A percentile compares a stretch with the other conserved stretches of the same genome.
Conservation (phyloP, 2,888 invertebrate species). For the Sphecodes monilicornis region DNA sequence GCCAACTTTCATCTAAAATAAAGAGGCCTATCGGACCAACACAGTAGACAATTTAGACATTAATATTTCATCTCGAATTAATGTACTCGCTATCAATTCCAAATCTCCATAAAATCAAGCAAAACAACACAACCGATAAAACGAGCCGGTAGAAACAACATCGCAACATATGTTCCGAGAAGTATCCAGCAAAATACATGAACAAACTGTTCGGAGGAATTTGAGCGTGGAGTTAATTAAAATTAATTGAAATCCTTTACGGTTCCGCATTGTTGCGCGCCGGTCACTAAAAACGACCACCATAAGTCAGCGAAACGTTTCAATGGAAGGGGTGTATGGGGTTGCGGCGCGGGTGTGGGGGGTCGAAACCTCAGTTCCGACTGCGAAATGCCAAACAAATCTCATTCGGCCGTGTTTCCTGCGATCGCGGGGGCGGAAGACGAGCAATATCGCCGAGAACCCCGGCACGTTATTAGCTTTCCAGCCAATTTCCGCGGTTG, state of each 20-base stretch:
- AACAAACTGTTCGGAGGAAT: neutral
- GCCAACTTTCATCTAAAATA: too few relatives aligned
- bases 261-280: neutral
- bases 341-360: neutral
- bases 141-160: neutral
- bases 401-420: conserved; percentile 3
- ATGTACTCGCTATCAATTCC: too few relatives aligned
- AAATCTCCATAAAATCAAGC: neutral
- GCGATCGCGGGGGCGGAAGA: conserved; percentile 1
- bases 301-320: neutral
- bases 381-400: neutral
- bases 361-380: neutral
- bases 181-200: neutral
- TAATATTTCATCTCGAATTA: neutral
- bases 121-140: neutral
- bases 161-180: neutral
- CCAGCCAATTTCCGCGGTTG: conserved; percentile 42
- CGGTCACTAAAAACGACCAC: neutral
- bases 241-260: conserved; percentile 1
- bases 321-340: neutral
- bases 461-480: conserved; percentile 18
- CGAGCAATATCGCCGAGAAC: conserved; percentile 11
- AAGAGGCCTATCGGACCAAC: too few relatives aligned
- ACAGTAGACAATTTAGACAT: neutral
- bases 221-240: conserved; percentile 1